Evolutionary conservation across 2,113 vertebrate genomes (phyloP).

Genomic region (Channa argus): DNA sequence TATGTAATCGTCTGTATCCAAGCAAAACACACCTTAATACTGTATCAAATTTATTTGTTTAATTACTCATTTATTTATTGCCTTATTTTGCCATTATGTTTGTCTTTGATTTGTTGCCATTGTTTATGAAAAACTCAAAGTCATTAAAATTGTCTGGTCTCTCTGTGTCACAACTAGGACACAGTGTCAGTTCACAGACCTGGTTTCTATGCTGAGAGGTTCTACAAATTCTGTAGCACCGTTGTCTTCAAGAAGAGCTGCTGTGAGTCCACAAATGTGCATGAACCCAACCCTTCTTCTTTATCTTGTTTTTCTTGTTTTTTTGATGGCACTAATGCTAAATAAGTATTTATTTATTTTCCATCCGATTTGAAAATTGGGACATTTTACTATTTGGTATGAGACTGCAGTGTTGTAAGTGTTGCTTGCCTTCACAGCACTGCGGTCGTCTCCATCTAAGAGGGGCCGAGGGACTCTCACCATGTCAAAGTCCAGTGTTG

Average conservation of each 20-base stretch:
- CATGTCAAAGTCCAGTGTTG: constrained; percentile 84
- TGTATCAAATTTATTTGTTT: background rate
- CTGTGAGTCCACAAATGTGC: constrained; percentile 85
- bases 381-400: background rate
- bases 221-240: constrained; percentile 96
- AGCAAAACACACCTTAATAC: background rate
- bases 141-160: background rate
- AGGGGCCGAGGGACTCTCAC: constrained; percentile 89
- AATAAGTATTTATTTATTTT: background rate
- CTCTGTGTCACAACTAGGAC: constrained; percentile 81
- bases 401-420: background rate
- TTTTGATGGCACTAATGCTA: background rate
- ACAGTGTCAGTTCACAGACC: constrained; percentile 97
- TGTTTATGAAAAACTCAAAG: background rate
- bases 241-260: constrained; percentile 94
- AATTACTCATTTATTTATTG: too few relatives aligned
- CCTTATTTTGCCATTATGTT: background rate
- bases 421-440: constrained; percentile 77
- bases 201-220: constrained; percentile 96
- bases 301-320: background rate
- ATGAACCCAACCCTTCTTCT: background rate
- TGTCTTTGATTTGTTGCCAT: background rate
- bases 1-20: constrained; percentile 11
- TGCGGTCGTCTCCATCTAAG: constrained; percentile 95
- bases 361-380: background rate